Evolutionary conservation across 2,113 vertebrate species (phyloP).

Genomic region (Cebus imitator): DNA sequence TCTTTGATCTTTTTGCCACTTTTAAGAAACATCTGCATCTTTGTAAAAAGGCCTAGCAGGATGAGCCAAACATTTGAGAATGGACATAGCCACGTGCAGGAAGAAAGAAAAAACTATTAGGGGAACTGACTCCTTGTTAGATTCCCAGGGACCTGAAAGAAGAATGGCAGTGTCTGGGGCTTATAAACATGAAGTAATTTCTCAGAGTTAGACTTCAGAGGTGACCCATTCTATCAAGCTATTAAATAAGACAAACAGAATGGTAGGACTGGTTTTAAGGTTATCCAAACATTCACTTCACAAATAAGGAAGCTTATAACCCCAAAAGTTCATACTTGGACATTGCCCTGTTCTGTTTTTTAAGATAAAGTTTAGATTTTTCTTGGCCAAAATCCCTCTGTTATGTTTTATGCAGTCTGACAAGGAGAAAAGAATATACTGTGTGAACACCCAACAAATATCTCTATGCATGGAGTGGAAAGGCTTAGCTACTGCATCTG

Average conservation of each 20-base stretch:
- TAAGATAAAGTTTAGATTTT: slow-evolving; percentile 4
- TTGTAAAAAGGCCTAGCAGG: slow-evolving; percentile 31
- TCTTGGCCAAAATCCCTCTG: neutral
- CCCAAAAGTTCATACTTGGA: neutral
- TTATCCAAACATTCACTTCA: slow-evolving; percentile 23
- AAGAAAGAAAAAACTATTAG: neutral
- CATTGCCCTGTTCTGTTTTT: neutral
- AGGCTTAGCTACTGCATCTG: neutral
- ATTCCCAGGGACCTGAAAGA: neutral
- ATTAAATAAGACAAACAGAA: neutral
- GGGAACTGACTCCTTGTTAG: neutral
- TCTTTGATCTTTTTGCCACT: slow-evolving; percentile 72
- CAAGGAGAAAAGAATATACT: neutral
- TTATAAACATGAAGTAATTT: neutral
- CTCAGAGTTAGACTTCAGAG: neutral
- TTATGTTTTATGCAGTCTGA: neutral
- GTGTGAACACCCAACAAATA: neutral
- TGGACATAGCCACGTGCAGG: neutral
- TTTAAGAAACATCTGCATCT: slow-evolving; percentile 74
- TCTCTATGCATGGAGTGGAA: neutral
- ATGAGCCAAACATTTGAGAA: slow-evolving; percentile 42
- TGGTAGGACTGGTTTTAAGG: neutral
- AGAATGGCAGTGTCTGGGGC: neutral
- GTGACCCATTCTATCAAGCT: neutral
- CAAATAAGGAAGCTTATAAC: slow-evolving; percentile 4